These are phyloP conservation scores for Oreochromis niloticus DNA, from an alignment of 2,113 vertebrate species.

Conservation along the genomic window DNA sequence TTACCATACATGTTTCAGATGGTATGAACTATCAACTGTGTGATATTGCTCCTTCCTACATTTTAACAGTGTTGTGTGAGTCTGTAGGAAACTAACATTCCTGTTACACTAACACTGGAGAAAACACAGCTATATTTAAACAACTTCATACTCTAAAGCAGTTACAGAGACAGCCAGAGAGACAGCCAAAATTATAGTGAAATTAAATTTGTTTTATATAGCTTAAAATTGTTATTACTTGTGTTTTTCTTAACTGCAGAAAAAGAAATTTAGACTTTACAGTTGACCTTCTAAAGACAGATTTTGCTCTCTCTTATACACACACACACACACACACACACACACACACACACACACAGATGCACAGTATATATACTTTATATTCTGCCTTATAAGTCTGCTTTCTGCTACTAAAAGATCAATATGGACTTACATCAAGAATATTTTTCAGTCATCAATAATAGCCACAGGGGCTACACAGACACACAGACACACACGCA, in stretches of 20 bases:
- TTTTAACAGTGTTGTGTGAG: neutral
- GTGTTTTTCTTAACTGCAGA: neutral
- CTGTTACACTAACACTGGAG: neutral
- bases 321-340: neutral
- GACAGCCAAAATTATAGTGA: neutral
- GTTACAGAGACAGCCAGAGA: neutral
- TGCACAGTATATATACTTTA: neutral
- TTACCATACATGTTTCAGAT: neutral
- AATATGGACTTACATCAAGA: neutral
- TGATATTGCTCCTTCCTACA: neutral
- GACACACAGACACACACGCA: neutral
- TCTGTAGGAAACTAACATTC: neutral
- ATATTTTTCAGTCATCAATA: neutral
- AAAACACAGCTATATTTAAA: conserved; percentile 1
- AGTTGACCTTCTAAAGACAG: neutral
- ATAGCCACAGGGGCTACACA: neutral
- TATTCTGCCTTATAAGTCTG: neutral
- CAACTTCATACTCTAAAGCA: neutral
- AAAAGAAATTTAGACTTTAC: neutral
- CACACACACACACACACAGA: neutral
- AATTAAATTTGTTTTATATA: neutral
- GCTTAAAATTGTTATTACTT: neutral
- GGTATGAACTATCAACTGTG: neutral
- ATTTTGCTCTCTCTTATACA: neutral
- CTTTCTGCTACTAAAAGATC: neutral